Percentiles rank a stretch among this genome's conserved stretches.
These are phyloP conservation scores for Cheilosia urbana DNA, from an alignment of 2,888 invertebrate species.

Conservation along the genomic window DNA sequence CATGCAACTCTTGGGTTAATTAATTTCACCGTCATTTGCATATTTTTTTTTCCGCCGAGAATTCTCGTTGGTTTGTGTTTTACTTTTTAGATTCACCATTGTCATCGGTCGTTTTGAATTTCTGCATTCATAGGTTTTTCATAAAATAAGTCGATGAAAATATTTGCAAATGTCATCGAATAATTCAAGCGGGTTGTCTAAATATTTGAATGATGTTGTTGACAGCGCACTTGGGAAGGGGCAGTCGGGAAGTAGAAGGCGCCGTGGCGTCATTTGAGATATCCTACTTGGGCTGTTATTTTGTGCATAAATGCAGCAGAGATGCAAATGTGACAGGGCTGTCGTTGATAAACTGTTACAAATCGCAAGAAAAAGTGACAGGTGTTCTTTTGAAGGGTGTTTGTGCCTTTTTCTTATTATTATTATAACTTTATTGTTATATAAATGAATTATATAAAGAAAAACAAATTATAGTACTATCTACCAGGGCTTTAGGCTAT, in stretches of 20 bases:
- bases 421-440: too few relatives aligned
- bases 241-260: background rate
- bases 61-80: constrained; percentile 1
- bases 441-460: too few relatives aligned
- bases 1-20: constrained; percentile 72
- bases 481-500: too few relatives aligned
- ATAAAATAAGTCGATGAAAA: constrained; percentile 34
- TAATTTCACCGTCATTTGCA: constrained; percentile 75
- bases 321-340: too few relatives aligned
- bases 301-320: too few relatives aligned
- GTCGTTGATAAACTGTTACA: too few relatives aligned
- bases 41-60: constrained; percentile 9
- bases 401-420: too few relatives aligned
- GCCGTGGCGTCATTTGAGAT: background rate
- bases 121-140: constrained; percentile 56
- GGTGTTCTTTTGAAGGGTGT: too few relatives aligned
- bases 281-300: too few relatives aligned
- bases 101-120: background rate
- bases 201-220: constrained; percentile 13
- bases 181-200: constrained; percentile 36
- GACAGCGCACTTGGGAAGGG: constrained; percentile 13
- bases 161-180: constrained; percentile 66
- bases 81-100: constrained; percentile 10
- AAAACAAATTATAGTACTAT: too few relatives aligned
- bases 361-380: too few relatives aligned